phyloP scores from a whole-genome alignment of 2,113 vertebrate genomes.

The Cercopithecus mona region DNA sequence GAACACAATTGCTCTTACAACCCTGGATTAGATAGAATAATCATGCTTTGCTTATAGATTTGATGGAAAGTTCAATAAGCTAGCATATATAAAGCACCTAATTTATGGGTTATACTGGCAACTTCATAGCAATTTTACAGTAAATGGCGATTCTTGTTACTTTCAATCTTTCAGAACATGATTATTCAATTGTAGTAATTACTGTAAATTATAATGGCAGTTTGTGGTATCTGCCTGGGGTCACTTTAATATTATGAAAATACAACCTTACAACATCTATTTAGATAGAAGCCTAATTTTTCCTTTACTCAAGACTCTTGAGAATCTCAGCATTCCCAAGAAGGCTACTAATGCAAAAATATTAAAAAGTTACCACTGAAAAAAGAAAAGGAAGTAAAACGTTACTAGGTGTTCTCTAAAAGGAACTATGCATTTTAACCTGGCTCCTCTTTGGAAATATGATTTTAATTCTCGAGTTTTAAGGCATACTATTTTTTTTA shows the following conservation, averaged over 20 bases:
- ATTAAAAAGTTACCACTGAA: background rate
- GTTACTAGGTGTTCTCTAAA: background rate
- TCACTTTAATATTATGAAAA: background rate
- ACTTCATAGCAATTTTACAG: background rate
- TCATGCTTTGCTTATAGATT: background rate
- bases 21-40: background rate
- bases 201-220: background rate
- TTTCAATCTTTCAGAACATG: background rate
- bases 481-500: background rate
- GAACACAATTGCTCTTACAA: background rate
- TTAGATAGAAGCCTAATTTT: background rate
- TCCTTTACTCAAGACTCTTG: background rate
- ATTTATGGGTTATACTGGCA: background rate
- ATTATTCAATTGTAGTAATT: background rate
- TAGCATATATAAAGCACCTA: background rate
- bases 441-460: background rate
- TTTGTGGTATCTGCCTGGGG: background rate
- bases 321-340: background rate
- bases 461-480: background rate
- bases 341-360: background rate
- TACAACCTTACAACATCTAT: background rate
- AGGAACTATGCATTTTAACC: background rate
- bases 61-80: background rate
- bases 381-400: background rate
- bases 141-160: background rate